These are phyloP conservation scores for Crematogaster levior DNA, from an alignment of 2,888 invertebrate species.

Conservation along the genomic window DNA sequence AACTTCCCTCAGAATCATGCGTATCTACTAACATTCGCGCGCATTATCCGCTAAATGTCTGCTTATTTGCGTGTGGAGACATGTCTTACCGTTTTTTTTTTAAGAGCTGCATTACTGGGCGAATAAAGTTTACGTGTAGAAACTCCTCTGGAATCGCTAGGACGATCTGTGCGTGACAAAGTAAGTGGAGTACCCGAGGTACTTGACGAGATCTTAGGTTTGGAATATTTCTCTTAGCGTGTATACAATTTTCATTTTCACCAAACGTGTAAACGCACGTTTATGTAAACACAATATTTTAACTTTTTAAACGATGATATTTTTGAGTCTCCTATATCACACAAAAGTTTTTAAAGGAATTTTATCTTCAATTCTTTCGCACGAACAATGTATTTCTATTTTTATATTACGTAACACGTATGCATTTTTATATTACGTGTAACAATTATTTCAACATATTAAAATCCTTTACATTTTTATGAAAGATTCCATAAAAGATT, in stretches of 20 bases:
- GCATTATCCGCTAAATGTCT: background rate
- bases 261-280: background rate
- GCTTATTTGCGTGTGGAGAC: background rate
- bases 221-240: background rate
- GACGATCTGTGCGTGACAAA: background rate
- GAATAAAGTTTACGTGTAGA: background rate
- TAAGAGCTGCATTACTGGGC: background rate
- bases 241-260: background rate
- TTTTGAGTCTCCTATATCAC: background rate
- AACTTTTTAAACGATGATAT: background rate
- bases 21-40: constrained; percentile 4
- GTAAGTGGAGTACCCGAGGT: background rate
- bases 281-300: background rate
- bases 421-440: too few relatives aligned
- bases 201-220: background rate
- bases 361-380: background rate
- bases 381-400: background rate
- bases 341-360: background rate
- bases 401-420: background rate
- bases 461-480: background rate
- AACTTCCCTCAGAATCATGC: background rate
- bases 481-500: background rate
- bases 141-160: background rate
- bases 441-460: background rate
- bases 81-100: background rate